Conservation (phyloP, 2,888 invertebrate species). For the Polydesmus complanatus region DNA sequence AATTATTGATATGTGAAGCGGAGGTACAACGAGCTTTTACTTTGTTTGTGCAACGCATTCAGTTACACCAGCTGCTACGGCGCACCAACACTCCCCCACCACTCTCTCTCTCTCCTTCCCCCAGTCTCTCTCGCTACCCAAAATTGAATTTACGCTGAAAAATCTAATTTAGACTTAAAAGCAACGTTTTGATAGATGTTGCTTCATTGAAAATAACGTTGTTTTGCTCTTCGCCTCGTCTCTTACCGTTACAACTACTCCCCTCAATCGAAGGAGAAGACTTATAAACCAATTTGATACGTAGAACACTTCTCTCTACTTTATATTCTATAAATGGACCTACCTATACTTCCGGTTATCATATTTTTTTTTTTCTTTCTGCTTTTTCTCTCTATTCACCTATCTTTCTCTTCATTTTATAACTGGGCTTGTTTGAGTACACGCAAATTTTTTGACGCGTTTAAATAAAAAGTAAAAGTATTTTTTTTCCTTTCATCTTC, state of each 20-base stretch:
- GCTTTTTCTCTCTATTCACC: not conserved
- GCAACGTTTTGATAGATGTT: conserved; percentile 18
- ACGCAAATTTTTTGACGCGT: no score
- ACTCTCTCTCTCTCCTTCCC: conserved; percentile 5
- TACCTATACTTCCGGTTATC: not conserved
- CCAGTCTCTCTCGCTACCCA: conserved; percentile 8
- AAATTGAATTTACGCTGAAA: conserved; percentile 16
- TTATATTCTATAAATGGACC: not conserved
- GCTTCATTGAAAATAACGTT: conserved; percentile 18
- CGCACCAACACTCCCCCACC: not conserved
- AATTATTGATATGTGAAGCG: conserved; percentile 19
- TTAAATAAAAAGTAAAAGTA: no score
- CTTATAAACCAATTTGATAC: not conserved
- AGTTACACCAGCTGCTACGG: not conserved
- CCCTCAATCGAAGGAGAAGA: not conserved
- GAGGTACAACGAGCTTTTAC: conserved; percentile 17
- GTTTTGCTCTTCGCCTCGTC: conserved; percentile 10
- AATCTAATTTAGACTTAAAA: conserved; percentile 17
- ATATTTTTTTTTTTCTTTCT: not conserved
- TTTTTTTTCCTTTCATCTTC: not conserved
- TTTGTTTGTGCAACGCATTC: conserved; percentile 16
- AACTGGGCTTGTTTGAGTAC: no score
- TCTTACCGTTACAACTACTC: not conserved
- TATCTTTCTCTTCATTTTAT: no score
- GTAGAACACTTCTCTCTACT: not conserved